Percentiles rank a stretch among this genome's conserved stretches.
Conservation (phyloP, 2,888 invertebrate genomes). For the Linyphia triangularis region DNA sequence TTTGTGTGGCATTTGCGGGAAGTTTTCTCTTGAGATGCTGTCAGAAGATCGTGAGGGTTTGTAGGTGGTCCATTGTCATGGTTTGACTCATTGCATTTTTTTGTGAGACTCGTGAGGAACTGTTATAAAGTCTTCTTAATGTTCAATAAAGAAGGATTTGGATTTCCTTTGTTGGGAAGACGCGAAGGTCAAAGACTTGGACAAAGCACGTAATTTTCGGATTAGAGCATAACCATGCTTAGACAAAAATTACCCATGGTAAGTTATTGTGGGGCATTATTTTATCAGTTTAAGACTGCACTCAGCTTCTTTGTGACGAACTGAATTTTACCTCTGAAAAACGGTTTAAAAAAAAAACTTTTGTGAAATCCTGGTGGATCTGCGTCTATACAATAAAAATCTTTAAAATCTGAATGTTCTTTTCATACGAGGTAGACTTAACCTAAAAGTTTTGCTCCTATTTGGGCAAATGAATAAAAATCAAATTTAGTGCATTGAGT, state of each 20-base stretch:
- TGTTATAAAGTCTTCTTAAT: constrained; percentile 25
- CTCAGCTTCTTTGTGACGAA: too few species aligned
- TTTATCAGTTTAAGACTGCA: not conserved
- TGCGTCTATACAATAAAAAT: too few species aligned
- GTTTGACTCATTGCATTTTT: not conserved
- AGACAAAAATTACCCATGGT: not conserved
- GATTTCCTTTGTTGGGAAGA: not conserved
- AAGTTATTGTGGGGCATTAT: not conserved
- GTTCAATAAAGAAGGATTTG: constrained; percentile 24
- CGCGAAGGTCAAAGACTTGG: not conserved
- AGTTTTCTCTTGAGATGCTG: not conserved
- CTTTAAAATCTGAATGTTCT: too few species aligned
- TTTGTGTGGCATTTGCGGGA: not conserved
- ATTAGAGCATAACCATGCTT: not conserved
- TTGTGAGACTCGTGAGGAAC: not conserved
- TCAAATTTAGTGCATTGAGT: too few species aligned
- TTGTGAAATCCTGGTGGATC: too few species aligned
- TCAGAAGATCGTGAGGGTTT: constrained; percentile 13
- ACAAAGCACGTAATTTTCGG: constrained; percentile 21
- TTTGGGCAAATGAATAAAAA: too few species aligned
- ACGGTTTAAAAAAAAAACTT: too few species aligned
- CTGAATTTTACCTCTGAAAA: too few species aligned
- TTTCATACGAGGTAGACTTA: too few species aligned
- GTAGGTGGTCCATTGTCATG: constrained; percentile 37
- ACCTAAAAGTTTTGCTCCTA: too few species aligned